phyloP scores from a whole-genome alignment of 2,888 invertebrate genomes.

The Diaperis boleti region DNA sequence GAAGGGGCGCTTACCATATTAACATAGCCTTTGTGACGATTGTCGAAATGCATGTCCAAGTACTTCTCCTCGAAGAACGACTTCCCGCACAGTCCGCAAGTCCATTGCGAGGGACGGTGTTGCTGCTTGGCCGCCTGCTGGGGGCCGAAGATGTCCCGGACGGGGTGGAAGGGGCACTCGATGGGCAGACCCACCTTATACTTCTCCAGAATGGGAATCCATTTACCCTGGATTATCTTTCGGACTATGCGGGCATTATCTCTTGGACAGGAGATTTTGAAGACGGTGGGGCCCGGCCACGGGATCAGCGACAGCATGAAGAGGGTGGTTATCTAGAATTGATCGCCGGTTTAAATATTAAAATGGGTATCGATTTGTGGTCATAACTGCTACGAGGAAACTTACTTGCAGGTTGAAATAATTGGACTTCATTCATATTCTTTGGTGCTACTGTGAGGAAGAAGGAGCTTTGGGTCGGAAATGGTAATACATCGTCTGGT shows the following conservation, averaged over 20 bases:
- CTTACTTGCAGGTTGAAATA: conserved; percentile 87
- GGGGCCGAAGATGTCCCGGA: conserved; percentile 88
- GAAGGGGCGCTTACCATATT: conserved; percentile 74
- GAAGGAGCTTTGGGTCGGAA: conserved; percentile 18
- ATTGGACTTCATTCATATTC: conserved; percentile 92
- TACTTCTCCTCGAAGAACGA: conserved; percentile 91
- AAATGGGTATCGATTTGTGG: neutral
- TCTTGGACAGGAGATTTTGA: conserved; percentile 89
- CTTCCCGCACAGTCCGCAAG: conserved; percentile 91
- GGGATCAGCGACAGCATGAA: conserved; percentile 86
- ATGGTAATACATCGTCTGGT: conserved; percentile 35
- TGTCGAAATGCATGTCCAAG: conserved; percentile 90
- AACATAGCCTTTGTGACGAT: conserved; percentile 85
- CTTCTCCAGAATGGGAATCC: conserved; percentile 89
- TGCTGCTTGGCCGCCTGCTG: conserved; percentile 88
- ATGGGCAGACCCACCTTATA: conserved; percentile 88
- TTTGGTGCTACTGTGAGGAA: conserved; percentile 48
- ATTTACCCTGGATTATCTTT: conserved; percentile 90
- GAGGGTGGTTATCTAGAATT: conserved; percentile 79
- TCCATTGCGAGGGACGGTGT: conserved; percentile 90
- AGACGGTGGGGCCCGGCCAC: conserved; percentile 89
- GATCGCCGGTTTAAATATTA: conserved; percentile 36
- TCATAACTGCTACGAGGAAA: conserved; percentile 47
- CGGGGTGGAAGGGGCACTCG: conserved; percentile 91
- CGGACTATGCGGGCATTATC: conserved; percentile 90